Evolutionary conservation across 2,888 invertebrate genomes (phyloP).

Genomic region (Branchipolynoe longqiensis): DNA sequence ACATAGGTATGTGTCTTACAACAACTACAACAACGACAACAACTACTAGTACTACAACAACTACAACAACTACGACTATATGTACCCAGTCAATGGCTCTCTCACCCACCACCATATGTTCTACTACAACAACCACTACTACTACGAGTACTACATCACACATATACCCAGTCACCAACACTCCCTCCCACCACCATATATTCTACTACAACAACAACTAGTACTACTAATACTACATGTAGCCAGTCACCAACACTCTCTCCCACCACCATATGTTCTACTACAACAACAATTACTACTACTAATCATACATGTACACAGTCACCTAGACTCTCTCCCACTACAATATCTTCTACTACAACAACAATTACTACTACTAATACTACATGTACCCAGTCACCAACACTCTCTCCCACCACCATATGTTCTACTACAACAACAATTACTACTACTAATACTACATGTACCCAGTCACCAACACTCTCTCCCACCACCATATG

Average conservation of each 20-base stretch:
- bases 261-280: neutral
- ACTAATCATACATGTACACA: neutral
- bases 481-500: no score
- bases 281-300: no score
- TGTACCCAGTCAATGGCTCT: neutral
- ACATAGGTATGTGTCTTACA: conserved; percentile 41
- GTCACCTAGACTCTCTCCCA: neutral
- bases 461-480: no score
- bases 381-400: neutral
- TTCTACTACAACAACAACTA: no score
- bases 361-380: no score
- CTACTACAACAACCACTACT: no score
- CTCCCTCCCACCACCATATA: neutral
- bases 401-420: neutral
- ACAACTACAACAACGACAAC: no score
- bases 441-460: no score
- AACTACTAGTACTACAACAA: neutral
- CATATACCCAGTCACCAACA: neutral
- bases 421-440: no score
- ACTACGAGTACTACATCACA: neutral
- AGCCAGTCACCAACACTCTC: neutral
- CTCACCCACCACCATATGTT: no score
- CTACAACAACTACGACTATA: neutral
- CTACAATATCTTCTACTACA: no score
- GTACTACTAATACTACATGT: neutral